Base-by-base conservation (phyloP, 2,113 vertebrate genomes). In the Sturnus vulgaris region DNA sequence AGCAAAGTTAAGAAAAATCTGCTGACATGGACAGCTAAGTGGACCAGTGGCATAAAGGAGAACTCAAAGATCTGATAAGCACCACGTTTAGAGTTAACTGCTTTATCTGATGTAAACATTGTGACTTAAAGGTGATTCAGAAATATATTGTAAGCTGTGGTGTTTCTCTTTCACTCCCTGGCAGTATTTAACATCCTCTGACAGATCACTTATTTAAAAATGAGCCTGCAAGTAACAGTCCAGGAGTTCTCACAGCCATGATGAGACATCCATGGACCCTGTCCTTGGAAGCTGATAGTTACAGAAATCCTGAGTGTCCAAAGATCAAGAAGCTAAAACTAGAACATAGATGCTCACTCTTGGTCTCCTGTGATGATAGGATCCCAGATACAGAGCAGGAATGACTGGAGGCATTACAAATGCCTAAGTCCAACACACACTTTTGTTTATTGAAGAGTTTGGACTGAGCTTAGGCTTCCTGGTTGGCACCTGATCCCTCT, bases 71-170 rank as follows among this genome's bases (percentile, higher is more conserved):
- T 78, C 82, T 75, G 66, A 78, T 70, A 42, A 42, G 19, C 50
- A 61, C 52, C 42, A 18, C 59, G 6, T 10, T 64, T 63, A 30
- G 47, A 69, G 52, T 12, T 78, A 66, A 14, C 69, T 88, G 64
- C 83, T 92, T 95, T 96, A 60, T 76, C 50, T 85, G 84, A 90
- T 85, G 76, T 66, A 95, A 95, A 94, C 60, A 12, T 84, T 76
- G 73, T 86, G 82, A 86, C 82, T 91, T 76, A 92, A 83, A 94
- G 79, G 65, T 92, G 85, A 95, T 90, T 52, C 83, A 93, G 87
- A 94, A 95, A 77, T 59, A 25, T 0, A 6, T 6, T 82, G 31
- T 42, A 31, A 78, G 22, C 40, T 82, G 37, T 65, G 27, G 22
- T 55, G 53, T 87, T 92, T 83, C 49, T 53, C 23, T 40, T 59